Evolutionary conservation across 2,888 invertebrate genomes (phyloP).

Genomic region (Eupithecia pulchellata): DNA sequence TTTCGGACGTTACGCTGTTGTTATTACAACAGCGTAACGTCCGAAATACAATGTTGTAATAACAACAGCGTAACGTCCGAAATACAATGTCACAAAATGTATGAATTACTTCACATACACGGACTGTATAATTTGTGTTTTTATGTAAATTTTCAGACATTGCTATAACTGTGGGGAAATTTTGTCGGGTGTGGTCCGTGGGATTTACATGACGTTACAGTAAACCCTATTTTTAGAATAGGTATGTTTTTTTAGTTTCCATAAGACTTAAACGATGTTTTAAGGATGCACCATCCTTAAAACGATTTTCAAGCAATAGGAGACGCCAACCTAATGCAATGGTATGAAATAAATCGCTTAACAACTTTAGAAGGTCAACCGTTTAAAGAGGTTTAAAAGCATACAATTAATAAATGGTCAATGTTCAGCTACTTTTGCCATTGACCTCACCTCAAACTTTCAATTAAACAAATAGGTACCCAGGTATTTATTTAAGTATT

Average conservation of each 20-base stretch:
- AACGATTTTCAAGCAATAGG: too few species aligned
- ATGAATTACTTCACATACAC: slow-evolving; percentile 28
- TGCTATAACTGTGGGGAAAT: slow-evolving; percentile 37
- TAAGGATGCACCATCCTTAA: too few species aligned
- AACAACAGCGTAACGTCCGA: slow-evolving; percentile 27
- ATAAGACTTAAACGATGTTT: too few species aligned
- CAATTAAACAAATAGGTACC: neutral
- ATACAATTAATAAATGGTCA: neutral
- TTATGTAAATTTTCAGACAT: slow-evolving; percentile 44
- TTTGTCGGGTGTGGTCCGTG: slow-evolving; percentile 39
- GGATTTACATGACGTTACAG: slow-evolving; percentile 9
- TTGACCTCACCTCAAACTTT: neutral
- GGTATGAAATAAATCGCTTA: neutral
- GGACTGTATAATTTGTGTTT: slow-evolving; percentile 31
- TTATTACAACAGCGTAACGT: too few species aligned
- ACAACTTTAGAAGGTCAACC: neutral
- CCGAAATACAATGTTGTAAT: too few species aligned
- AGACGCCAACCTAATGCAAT: too few species aligned
- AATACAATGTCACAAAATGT: slow-evolving; percentile 24
- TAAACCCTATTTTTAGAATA: neutral
- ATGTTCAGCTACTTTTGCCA: neutral
- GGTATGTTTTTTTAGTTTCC: neutral
- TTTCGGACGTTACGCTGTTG: slow-evolving; percentile 29
- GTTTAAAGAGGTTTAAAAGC: neutral
- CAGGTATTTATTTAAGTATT: neutral